phyloP scores from a whole-genome alignment of 2,888 invertebrate species.

The Teleiodes luculella region DNA sequence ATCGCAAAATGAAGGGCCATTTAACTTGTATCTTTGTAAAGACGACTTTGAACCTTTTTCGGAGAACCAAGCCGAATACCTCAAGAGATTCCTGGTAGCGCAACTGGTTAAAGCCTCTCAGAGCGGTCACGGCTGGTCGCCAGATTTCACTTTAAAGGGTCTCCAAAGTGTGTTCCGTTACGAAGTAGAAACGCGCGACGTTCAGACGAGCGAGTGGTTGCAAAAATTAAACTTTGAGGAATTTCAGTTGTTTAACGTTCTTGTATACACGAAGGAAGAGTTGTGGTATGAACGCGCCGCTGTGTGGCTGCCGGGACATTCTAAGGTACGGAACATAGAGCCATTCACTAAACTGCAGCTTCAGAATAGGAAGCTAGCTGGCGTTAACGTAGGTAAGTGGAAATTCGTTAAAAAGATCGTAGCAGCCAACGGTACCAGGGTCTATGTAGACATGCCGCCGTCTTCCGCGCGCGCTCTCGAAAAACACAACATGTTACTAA shows the following conservation, averaged over 20 bases:
- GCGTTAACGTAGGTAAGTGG: conserved; percentile 59
- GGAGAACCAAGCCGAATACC: conserved; percentile 38
- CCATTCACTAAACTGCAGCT: conserved; percentile 57
- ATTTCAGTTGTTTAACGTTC: conserved; percentile 47
- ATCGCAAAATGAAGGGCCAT: background rate
- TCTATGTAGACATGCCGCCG: conserved; percentile 69
- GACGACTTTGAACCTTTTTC: conserved; percentile 57
- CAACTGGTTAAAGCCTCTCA: conserved; percentile 48
- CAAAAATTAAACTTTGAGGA: conserved; percentile 50
- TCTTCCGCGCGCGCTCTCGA: conserved; percentile 59
- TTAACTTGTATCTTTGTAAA: conserved; percentile 55
- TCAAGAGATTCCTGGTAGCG: conserved; percentile 51
- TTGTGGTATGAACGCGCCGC: conserved; percentile 68
- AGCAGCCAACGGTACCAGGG: conserved; percentile 52
- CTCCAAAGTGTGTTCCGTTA: conserved; percentile 51
- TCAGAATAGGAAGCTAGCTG: conserved; percentile 53
- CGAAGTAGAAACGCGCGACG: conserved; percentile 53
- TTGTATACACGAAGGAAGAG: conserved; percentile 63
- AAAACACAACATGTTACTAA: conserved; percentile 53
- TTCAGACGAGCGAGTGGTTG: conserved; percentile 54
- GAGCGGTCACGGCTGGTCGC: conserved; percentile 46
- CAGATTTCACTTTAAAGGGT: conserved; percentile 55
- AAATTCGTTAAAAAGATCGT: conserved; percentile 62
- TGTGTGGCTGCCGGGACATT: conserved; percentile 66
- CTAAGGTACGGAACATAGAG: conserved; percentile 46